phyloP scores from a whole-genome alignment of 2,113 vertebrate species.

The Gnathonemus longibarbis region DNA sequence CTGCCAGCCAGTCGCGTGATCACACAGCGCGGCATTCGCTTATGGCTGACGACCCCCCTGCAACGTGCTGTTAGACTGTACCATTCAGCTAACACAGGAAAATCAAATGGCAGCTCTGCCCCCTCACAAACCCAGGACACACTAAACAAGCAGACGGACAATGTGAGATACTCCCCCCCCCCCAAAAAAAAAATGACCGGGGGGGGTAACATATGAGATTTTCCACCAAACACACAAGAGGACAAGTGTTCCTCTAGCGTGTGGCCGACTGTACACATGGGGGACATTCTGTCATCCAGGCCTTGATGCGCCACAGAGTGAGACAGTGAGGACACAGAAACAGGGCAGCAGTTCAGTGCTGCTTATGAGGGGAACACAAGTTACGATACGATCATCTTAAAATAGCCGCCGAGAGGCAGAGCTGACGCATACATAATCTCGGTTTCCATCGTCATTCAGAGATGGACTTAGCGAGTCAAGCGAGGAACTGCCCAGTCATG shows the following conservation, averaged over 20 bases:
- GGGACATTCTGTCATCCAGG: not conserved
- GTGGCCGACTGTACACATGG: not conserved
- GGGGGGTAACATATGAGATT: not conserved
- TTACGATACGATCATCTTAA: not conserved
- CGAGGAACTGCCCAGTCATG: not conserved
- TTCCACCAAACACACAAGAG: not conserved
- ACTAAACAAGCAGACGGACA: not conserved
- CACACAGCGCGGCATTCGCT: not conserved
- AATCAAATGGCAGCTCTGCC: not conserved
- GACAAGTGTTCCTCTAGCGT: not conserved
- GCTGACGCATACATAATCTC: not conserved
- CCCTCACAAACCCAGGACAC: not conserved
- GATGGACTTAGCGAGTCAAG: not conserved
- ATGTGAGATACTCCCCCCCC: not conserved
- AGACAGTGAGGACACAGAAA: not conserved
- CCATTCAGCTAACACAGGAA: not conserved
- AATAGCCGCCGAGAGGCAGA: not conserved
- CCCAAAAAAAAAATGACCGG: too few species aligned
- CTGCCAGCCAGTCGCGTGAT: constrained; percentile 22
- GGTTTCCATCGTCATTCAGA: not conserved
- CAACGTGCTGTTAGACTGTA: not conserved
- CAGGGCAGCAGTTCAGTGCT: not conserved
- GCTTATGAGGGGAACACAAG: not conserved
- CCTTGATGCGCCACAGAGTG: not conserved
- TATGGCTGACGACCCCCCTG: not conserved